Base-by-base conservation (phyloP, 2,113 vertebrate species). In the Pipra filicauda region DNA sequence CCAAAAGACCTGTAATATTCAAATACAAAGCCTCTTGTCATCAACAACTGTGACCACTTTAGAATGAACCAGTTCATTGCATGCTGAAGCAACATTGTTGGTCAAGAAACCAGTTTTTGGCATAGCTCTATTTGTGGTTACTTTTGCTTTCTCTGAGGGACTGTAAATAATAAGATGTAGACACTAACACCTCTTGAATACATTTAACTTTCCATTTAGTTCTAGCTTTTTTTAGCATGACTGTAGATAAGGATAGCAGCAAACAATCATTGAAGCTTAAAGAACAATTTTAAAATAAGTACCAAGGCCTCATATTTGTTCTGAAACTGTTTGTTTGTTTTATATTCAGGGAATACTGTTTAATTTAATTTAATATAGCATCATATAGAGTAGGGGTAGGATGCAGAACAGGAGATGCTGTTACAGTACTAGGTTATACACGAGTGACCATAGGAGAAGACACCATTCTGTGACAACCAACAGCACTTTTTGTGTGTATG, bases 1-100 rank as follows among this genome's bases (percentile, higher is more conserved):
- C 99, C 99, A 99, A 99, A 99, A 98, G 98, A 98, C 97, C 98
- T 98, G 99, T 98, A 98, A 99, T 99, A 99, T 98, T 98, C 97
- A 98, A 98, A 98, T 98, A 97, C 98, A 98, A 98, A 98, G 97
- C 98, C 97, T 98, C 97, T 98, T 97, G 98, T 98, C 97, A 97
- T 97, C 98, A 98, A 98, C 98, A 97, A 98, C 97, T 97, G 97
- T 98, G 97, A 97, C 97, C 97, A 97, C 98, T 98, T 98, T 98
- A 98, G 98, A 98, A 98, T 97, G 98, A 98, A 94, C 97, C 97
- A 97, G 98, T 98, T 98, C 97, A 98, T 97, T 98, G 98, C 97
- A 98, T 98, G 98, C 98, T 98, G 98, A 98, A 98, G 98, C 98
- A 97, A 98, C 98, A 97, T 97, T 98, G 98, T 98, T 97, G 97